A percentile compares a stretch with the other conserved stretches of the same genome.
These are phyloP conservation scores for Chaetorhynchus papuensis DNA, from an alignment of 2,113 vertebrate genomes.

Conservation along the genomic window DNA sequence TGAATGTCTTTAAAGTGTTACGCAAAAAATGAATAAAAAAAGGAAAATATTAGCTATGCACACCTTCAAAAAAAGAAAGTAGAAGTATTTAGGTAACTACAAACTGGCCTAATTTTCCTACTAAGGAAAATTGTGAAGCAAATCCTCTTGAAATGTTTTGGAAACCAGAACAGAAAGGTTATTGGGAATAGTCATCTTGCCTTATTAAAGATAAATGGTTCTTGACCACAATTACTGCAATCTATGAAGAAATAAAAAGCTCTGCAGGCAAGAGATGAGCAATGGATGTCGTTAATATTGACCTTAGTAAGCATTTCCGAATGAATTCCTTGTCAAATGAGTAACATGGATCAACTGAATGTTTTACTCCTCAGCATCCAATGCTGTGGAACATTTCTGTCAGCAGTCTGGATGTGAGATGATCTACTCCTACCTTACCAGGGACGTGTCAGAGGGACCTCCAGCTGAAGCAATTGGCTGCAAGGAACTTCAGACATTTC, in stretches of 20 bases:
- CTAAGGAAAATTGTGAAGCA: neutral
- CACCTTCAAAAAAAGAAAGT: neutral
- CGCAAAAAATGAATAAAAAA: neutral
- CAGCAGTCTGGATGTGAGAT: neutral
- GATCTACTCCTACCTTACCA: neutral
- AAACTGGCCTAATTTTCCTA: neutral
- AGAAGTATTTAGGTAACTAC: neutral
- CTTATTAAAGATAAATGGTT: neutral
- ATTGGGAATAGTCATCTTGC: neutral
- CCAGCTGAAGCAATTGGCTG: neutral
- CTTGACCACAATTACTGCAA: neutral
- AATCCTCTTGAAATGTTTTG: neutral
- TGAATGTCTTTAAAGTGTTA: neutral
- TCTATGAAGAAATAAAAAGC: neutral
- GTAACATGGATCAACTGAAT: neutral
- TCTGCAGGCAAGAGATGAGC: neutral
- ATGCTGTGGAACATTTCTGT: neutral
- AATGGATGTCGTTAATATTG: neutral
- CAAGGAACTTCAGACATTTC: neutral
- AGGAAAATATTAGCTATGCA: accelerated
- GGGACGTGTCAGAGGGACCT: neutral
- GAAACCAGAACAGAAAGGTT: neutral
- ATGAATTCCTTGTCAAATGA: neutral
- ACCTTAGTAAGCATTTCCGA: neutral
- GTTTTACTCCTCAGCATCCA: neutral